Percentiles rank a stretch among this genome's conserved stretches.
Evolutionary conservation across 2,888 invertebrate genomes (phyloP).

Genomic region (Tricholauxania praeusta): DNA sequence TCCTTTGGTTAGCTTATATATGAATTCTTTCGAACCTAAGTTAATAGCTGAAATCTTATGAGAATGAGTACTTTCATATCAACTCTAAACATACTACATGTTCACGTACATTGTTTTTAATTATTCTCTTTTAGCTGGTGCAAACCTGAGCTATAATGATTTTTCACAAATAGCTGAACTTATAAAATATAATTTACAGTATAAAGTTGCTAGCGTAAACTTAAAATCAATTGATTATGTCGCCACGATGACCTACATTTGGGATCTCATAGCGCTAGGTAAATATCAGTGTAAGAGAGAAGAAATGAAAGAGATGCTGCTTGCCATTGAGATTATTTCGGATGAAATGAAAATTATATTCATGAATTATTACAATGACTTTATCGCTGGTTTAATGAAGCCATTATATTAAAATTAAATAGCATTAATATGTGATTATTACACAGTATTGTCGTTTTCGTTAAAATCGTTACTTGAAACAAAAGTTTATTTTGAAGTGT

Average conservation of each 20-base stretch:
- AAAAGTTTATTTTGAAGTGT: too few species aligned
- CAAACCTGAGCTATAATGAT: constrained; percentile 44
- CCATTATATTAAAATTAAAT: too few species aligned
- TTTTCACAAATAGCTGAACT: constrained; percentile 47
- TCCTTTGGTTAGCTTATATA: too few species aligned
- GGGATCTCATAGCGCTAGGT: constrained; percentile 54
- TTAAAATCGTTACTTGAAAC: too few species aligned
- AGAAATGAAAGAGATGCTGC: constrained; percentile 43
- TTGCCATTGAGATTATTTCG: constrained; percentile 45
- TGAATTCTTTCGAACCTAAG: too few species aligned
- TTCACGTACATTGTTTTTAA: too few species aligned
- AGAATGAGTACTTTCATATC: too few species aligned
- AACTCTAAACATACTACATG: too few species aligned
- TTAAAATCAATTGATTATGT: constrained; percentile 50
- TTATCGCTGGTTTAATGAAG: constrained; percentile 43
- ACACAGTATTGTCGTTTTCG: too few species aligned
- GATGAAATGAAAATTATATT: constrained; percentile 50
- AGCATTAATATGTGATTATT: too few species aligned
- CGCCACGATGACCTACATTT: constrained; percentile 48
- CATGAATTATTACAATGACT: constrained; percentile 59
- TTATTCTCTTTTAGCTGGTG: constrained; percentile 45
- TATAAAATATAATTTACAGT: constrained; percentile 43
- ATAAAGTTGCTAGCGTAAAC: constrained; percentile 43
- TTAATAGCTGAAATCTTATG: too few species aligned
- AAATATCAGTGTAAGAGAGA: constrained; percentile 44